Percentiles rank a stretch among this genome's conserved stretches.
phyloP scores from a whole-genome alignment of 1,140 invertebrate genomes.

The Meloidogyne hapla region DNA sequence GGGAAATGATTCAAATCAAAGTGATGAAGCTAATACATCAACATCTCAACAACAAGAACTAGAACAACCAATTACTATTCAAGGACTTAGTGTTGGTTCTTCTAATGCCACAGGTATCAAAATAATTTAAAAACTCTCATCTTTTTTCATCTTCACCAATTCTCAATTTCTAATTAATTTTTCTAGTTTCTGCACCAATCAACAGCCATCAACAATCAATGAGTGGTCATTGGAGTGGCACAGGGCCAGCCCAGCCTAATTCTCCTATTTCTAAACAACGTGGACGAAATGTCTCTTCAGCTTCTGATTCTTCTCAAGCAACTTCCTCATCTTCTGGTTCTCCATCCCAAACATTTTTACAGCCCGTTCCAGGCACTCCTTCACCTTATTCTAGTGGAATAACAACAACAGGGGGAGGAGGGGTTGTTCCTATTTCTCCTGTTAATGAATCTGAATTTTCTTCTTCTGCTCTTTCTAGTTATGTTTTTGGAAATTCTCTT shows the following conservation, averaged over 20 bases:
- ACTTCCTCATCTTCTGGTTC: slow-evolving; percentile 4
- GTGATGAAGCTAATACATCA: neutral
- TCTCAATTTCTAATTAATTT: neutral
- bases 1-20: slow-evolving; percentile 2
- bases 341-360: neutral
- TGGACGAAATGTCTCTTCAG: slow-evolving; percentile 12
- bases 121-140: neutral
- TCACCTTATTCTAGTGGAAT: neutral
- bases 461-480: slow-evolving; percentile 23
- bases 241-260: neutral
- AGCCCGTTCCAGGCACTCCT: slow-evolving; percentile 2
- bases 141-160: no score
- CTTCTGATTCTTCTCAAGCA: neutral
- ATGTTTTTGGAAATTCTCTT: slow-evolving; percentile 18
- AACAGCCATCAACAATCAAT: neutral
- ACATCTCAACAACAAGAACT: neutral
- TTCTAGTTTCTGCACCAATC: neutral
- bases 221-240: neutral
- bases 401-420: neutral
- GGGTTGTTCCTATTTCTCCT: neutral
- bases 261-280: neutral
- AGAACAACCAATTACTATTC: neutral
- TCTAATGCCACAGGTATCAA: neutral
- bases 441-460: slow-evolving; percentile 12
- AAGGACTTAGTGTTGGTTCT: neutral